Evolutionary conservation across 2,888 invertebrate genomes (phyloP).

Genomic region (Mylabris sibirica): DNA sequence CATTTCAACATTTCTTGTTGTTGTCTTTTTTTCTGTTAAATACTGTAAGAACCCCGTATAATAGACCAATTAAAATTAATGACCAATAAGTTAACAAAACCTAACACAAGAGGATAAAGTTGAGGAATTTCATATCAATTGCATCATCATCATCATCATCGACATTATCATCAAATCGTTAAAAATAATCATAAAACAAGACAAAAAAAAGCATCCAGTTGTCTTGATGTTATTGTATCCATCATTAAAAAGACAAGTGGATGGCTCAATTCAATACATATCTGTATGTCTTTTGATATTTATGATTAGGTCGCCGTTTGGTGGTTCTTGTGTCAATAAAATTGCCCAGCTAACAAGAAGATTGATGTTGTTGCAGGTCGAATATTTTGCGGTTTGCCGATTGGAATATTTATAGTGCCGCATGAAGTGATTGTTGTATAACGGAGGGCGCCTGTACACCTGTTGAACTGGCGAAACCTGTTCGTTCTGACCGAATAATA

Average conservation of each 20-base stretch:
- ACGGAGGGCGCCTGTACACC: slow-evolving; percentile 53
- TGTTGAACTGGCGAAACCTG: slow-evolving; percentile 55
- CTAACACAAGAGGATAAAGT: slow-evolving; percentile 36
- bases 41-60: slow-evolving; percentile 43
- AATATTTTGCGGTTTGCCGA: slow-evolving; percentile 35
- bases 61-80: slow-evolving; percentile 49
- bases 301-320: slow-evolving; percentile 19
- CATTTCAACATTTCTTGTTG: slow-evolving; percentile 17
- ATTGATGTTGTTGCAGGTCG: slow-evolving; percentile 25
- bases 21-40: slow-evolving; percentile 30
- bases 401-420: slow-evolving; percentile 41
- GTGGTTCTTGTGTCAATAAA: slow-evolving; percentile 30
- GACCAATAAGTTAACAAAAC: slow-evolving; percentile 44
- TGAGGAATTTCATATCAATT: slow-evolving; percentile 25
- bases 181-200: slow-evolving; percentile 6
- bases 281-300: slow-evolving; percentile 3
- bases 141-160: slow-evolving; percentile 11
- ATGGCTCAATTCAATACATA: not conserved
- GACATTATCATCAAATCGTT: not conserved
- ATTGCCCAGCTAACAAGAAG: slow-evolving; percentile 26
- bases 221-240: not conserved
- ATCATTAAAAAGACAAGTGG: not conserved
- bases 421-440: slow-evolving; percentile 48
- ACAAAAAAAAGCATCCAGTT: not conserved
- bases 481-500: slow-evolving; percentile 48